A percentile compares a stretch with the other conserved stretches of the same genome.
Conservation (phyloP, 2,888 invertebrate species). For the Furcula furcula region DNA sequence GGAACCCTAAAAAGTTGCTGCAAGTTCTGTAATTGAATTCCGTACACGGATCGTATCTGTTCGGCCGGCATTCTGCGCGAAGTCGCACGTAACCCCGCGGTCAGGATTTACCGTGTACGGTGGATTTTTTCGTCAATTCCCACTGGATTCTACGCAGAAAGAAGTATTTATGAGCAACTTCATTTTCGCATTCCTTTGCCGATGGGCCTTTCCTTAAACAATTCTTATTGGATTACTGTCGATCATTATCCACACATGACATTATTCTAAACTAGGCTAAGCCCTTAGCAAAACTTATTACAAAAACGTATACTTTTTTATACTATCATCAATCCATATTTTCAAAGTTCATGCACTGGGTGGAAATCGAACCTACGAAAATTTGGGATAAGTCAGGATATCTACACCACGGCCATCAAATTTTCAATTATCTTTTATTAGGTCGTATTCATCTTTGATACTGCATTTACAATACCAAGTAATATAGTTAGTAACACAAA, state of each 20-base stretch:
- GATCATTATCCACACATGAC: too few species aligned
- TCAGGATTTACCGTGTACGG: slow-evolving; percentile 66
- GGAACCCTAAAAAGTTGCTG: slow-evolving; percentile 46
- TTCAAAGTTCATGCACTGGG: too few species aligned
- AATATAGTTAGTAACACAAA: slow-evolving; percentile 36
- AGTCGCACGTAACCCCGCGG: slow-evolving; percentile 59
- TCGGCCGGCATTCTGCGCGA: slow-evolving; percentile 48
- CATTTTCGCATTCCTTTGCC: slow-evolving; percentile 48
- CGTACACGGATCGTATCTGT: slow-evolving; percentile 49
- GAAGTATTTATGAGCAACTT: slow-evolving; percentile 61
- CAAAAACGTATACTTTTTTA: too few species aligned
- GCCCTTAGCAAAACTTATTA: too few species aligned
- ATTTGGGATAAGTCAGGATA: too few species aligned
- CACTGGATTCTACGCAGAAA: slow-evolving; percentile 53
- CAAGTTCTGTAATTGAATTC: slow-evolving; percentile 68
- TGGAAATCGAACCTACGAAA: too few species aligned
- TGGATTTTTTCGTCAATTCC: slow-evolving; percentile 69
- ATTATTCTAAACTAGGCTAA: too few species aligned
- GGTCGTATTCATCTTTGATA: too few species aligned
- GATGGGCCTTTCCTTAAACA: slow-evolving; percentile 14
- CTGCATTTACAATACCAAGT: slow-evolving; percentile 6
- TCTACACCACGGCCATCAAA: too few species aligned
- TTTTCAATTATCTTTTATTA: too few species aligned
- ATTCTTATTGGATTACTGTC: background rate
- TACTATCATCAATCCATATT: too few species aligned